Conservation (phyloP, 2,113 vertebrate species). For the Andinoacara biseriatus region DNA sequence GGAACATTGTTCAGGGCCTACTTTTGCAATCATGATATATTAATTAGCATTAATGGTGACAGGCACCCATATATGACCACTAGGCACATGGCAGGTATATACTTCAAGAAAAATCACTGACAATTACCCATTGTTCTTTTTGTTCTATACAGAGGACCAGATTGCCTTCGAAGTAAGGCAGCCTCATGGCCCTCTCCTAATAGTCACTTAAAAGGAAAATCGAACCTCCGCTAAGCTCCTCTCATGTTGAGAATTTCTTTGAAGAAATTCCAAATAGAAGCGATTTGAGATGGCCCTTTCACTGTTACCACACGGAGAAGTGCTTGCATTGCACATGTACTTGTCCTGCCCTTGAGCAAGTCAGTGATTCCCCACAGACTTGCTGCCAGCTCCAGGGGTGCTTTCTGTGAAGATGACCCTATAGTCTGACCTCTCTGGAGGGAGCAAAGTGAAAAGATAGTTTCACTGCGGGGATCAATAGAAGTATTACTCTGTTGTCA, state of each 20-base stretch:
- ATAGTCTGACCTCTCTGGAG: constrained; percentile 48
- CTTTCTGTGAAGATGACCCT: constrained; percentile 61
- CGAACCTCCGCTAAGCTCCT: constrained; percentile 8
- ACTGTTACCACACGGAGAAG: constrained; percentile 1
- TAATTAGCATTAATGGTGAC: constrained; percentile 32
- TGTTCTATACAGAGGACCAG: constrained; percentile 30
- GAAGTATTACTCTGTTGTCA: constrained; percentile 30
- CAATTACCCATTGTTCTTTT: constrained; percentile 50
- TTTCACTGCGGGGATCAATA: constrained; percentile 59
- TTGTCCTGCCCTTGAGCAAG: constrained; percentile 68
- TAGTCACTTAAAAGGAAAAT: constrained; percentile 45
- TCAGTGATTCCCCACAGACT: constrained; percentile 50
- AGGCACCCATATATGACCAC: background rate
- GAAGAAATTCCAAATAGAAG: constrained; percentile 39
- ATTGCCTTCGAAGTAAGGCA: constrained; percentile 42
- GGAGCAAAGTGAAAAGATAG: constrained; percentile 55
- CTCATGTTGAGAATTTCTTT: constrained; percentile 33
- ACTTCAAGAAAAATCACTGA: constrained; percentile 29
- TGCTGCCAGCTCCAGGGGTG: constrained; percentile 34
- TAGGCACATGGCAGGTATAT: constrained; percentile 14
- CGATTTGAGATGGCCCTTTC: constrained; percentile 20
- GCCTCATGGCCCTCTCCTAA: constrained; percentile 29
- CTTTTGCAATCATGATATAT: background rate
- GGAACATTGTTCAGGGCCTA: background rate
- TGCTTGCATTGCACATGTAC: constrained; percentile 27